phyloP scores from a whole-genome alignment of 2,797 vertebrate genomes.

The Sebastes oblongus region DNA sequence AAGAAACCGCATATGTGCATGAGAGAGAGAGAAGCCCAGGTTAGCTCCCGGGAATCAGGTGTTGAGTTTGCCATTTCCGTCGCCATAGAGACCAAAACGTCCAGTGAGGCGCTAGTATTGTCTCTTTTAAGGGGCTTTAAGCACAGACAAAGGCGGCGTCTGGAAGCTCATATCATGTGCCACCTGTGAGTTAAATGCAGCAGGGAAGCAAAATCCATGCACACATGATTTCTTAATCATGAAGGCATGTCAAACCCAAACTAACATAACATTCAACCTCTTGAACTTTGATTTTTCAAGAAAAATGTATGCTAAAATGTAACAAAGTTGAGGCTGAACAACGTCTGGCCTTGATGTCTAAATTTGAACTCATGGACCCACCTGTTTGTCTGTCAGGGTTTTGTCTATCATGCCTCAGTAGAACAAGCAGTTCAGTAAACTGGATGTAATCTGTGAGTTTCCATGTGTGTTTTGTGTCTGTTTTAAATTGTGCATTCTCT shows the following conservation, averaged over 20 bases:
- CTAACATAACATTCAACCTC: neutral
- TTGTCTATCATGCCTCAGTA: conserved; percentile 6
- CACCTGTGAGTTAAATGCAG: conserved; percentile 10
- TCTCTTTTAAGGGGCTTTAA: conserved; percentile 38
- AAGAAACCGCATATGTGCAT: neutral
- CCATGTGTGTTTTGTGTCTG: neutral
- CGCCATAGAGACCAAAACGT: conserved; percentile 55
- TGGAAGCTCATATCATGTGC: conserved; percentile 16
- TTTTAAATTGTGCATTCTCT: conserved; percentile 20
- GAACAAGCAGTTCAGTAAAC: conserved; percentile 41
- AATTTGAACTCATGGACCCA: neutral
- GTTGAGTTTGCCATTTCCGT: conserved; percentile 58
- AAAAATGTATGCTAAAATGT: neutral
- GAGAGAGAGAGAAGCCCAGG: conserved; percentile 34
- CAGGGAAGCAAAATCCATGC: neutral
- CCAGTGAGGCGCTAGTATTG: conserved; percentile 36
- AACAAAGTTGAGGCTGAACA: neutral
- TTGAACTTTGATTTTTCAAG: neutral
- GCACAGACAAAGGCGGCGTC: conserved; percentile 25
- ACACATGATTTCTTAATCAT: neutral
- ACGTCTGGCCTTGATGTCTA: neutral
- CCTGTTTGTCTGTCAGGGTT: conserved; percentile 24
- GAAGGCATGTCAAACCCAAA: neutral
- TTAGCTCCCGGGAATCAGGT: conserved; percentile 57
- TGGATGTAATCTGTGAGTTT: neutral